Evolutionary conservation across 2,888 invertebrate genomes (phyloP).

Genomic region (Melipona bicolor): DNA sequence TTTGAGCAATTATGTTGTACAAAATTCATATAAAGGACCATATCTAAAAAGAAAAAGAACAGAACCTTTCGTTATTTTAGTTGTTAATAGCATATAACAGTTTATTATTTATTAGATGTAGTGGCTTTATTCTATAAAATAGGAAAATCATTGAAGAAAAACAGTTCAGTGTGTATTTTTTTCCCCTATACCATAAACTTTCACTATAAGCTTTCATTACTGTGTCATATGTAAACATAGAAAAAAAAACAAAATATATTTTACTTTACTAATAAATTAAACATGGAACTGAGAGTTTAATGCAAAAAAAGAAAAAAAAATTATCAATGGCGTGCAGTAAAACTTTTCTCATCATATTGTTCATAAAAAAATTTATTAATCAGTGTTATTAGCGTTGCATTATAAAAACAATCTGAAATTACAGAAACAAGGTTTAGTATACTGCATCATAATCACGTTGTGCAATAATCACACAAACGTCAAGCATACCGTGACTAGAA

Average conservation of each 20-base stretch:
- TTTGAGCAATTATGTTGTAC: constrained; percentile 46
- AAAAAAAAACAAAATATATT: neutral
- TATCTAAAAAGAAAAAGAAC: constrained; percentile 42
- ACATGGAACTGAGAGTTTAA: constrained; percentile 1
- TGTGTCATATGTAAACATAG: neutral
- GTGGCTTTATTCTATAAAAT: neutral
- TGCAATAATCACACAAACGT: constrained; percentile 25
- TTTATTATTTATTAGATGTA: neutral
- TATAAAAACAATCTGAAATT: constrained; percentile 20
- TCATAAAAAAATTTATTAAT: constrained; percentile 30
- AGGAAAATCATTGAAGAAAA: neutral
- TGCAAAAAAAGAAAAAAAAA: neutral
- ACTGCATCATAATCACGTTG: constrained; percentile 30
- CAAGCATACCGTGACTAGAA: constrained; percentile 8
- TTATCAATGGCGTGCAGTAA: constrained; percentile 7
- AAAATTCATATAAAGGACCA: constrained; percentile 14
- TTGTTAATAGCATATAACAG: neutral
- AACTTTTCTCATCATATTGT: constrained; percentile 20
- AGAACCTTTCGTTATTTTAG: neutral
- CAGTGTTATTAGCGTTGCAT: neutral
- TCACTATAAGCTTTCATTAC: too few species aligned
- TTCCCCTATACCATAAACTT: neutral
- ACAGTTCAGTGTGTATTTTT: neutral
- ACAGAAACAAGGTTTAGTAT: constrained; percentile 2
- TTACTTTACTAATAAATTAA: neutral